A percentile compares a stretch with the other conserved stretches of the same genome.
phyloP scores from a whole-genome alignment of 2,888 invertebrate species.

The Brenthis ino region DNA sequence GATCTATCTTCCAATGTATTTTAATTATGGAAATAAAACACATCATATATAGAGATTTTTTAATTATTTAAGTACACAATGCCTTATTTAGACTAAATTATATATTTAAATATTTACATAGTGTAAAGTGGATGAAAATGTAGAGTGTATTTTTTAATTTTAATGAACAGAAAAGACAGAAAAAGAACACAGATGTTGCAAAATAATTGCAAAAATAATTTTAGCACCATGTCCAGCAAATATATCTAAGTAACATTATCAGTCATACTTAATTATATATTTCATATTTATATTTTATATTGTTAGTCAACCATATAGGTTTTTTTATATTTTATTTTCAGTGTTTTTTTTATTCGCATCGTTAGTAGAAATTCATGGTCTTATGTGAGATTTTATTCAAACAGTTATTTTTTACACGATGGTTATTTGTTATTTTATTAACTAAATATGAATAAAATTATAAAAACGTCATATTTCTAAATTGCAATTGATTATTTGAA shows the following conservation, averaged over 20 bases:
- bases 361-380: too few species aligned
- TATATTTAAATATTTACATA: background rate
- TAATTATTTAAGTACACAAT: background rate
- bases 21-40: constrained; percentile 16
- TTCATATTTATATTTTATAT: constrained; percentile 15
- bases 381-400: too few species aligned
- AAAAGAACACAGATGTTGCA: constrained; percentile 1
- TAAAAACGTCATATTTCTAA: too few species aligned
- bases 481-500: too few species aligned
- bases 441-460: too few species aligned
- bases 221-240: constrained; percentile 51
- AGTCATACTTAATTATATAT: constrained; percentile 25
- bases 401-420: too few species aligned
- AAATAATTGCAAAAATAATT: constrained; percentile 23
- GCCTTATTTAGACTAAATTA: background rate
- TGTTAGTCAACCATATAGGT: background rate
- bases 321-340: too few species aligned
- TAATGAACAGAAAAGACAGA: background rate
- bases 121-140: too few species aligned
- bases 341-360: too few species aligned
- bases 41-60: background rate
- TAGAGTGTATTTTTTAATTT: background rate
- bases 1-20: constrained; percentile 18
- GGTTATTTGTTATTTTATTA: too few species aligned
- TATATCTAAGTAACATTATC: constrained; percentile 25